Conservation (phyloP, 2,888 invertebrate genomes). For the Scaptomyza caliginosa region DNA sequence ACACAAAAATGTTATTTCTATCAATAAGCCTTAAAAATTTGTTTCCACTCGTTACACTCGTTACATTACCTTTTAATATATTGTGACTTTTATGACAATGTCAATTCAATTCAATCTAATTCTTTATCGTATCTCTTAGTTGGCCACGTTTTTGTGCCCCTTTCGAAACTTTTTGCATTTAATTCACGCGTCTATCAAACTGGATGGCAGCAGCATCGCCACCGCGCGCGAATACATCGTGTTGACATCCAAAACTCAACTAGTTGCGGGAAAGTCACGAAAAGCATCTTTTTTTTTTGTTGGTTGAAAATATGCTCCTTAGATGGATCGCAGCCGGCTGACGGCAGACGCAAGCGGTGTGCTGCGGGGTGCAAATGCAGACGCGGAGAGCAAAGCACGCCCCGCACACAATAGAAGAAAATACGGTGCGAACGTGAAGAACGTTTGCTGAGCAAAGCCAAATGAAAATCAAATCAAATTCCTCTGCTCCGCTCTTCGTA, state of each 20-base stretch:
- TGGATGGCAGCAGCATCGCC: constrained; percentile 44
- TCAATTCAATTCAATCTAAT: constrained; percentile 13
- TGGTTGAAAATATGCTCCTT: constrained; percentile 83
- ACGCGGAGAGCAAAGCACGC: constrained; percentile 56
- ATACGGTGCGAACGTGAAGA: constrained; percentile 38
- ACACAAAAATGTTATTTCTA: background rate
- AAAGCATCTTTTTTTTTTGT: constrained; percentile 58
- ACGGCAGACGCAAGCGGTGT: constrained; percentile 24
- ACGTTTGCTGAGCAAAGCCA: constrained; percentile 40
- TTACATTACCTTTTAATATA: constrained; percentile 18
- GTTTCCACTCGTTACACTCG: background rate
- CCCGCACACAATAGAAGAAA: constrained; percentile 72
- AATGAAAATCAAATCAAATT: constrained; percentile 71
- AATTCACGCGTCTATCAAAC: constrained; percentile 36
- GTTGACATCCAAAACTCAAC: constrained; percentile 84
- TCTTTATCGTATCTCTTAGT: background rate
- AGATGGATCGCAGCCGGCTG: constrained; percentile 80
- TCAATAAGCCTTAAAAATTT: background rate
- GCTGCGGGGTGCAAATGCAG: constrained; percentile 6
- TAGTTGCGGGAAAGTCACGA: constrained; percentile 80
- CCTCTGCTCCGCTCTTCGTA: constrained; percentile 53
- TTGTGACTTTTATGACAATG: background rate
- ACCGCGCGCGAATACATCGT: constrained; percentile 77
- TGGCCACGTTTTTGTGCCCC: constrained; percentile 6
- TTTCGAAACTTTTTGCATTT: background rate